Conservation (phyloP, 1,140 invertebrate genomes). For the Choristoneura fumiferana region DNA sequence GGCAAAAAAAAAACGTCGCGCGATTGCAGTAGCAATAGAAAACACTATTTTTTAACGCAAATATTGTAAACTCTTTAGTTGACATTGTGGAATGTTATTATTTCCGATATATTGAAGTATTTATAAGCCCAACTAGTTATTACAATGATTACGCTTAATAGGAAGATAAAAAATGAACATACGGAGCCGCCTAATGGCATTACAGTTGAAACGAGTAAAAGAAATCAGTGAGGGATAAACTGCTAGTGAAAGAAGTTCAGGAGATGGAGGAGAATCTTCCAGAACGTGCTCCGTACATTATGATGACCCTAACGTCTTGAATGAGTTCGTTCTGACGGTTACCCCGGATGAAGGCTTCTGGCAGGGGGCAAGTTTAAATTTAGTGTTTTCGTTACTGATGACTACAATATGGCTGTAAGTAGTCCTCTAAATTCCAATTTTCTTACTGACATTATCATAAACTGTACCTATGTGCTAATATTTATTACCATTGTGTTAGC, state of each 20-base stretch:
- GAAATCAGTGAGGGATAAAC: conserved; percentile 90
- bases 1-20: conserved; percentile 24
- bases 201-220: conserved; percentile 68
- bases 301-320: conserved; percentile 89
- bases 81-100: neutral
- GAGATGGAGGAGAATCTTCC: conserved; percentile 94
- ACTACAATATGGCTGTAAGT: conserved; percentile 96
- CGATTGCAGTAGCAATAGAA: neutral
- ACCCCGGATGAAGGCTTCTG: conserved; percentile 94
- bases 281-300: conserved; percentile 88
- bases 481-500: too few relatives aligned
- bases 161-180: conserved; percentile 86
- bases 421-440: conserved; percentile 23
- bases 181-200: conserved; percentile 64
- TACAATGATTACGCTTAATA: conserved; percentile 88
- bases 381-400: conserved; percentile 91
- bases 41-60: conserved; percentile 9
- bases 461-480: too few relatives aligned
- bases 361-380: conserved; percentile 92
- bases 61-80: neutral
- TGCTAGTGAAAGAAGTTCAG: conserved; percentile 93
- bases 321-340: conserved; percentile 89
- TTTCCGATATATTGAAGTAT: neutral
- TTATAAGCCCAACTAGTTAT: neutral
- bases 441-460: too few relatives aligned